These are phyloP conservation scores for Heteractis magnifica DNA, from an alignment of 92 coral and sea anemone species.

Conservation along the genomic window DNA sequence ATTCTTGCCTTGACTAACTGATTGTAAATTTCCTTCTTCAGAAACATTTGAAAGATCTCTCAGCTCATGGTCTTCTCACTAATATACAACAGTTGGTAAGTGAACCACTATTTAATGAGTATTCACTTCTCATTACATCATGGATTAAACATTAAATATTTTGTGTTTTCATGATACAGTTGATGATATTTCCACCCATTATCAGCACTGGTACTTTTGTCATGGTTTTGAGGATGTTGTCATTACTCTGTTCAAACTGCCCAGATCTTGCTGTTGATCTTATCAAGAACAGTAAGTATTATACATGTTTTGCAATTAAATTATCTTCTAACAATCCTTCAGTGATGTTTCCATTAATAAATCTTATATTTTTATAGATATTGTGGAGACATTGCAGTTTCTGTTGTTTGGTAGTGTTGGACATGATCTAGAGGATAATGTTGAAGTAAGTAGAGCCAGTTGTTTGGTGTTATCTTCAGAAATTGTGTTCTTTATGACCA, in stretches of 20 bases:
- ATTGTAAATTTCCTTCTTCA: constrained; percentile 18
- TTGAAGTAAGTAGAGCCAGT: constrained; percentile 60
- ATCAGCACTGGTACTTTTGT: constrained; percentile 96
- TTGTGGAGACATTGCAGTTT: constrained; percentile 52
- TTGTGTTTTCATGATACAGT: constrained; percentile 34
- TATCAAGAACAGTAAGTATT: constrained; percentile 76
- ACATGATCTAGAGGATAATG: constrained; percentile 66
- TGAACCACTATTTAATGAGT: neutral
- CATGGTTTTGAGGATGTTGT: constrained; percentile 92
- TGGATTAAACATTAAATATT: neutral
- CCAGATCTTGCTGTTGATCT: constrained; percentile 92
- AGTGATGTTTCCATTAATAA: neutral
- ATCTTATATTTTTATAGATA: neutral
- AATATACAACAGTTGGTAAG: constrained; percentile 93
- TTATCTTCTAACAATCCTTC: neutral
- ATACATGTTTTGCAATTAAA: too few relatives aligned
- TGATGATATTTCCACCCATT: constrained; percentile 91
- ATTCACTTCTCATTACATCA: neutral
- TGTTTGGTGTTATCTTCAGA: neutral
- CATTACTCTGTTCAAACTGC: constrained; percentile 85
- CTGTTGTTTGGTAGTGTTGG: constrained; percentile 90
- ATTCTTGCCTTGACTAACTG: too few relatives aligned
- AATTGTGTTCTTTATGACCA: too few relatives aligned
- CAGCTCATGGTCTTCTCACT: constrained; percentile 91
- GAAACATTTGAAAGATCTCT: constrained; percentile 87